Evolutionary conservation across 2,113 vertebrate species (phyloP).

Genomic region (Lanius ludovicianus): DNA sequence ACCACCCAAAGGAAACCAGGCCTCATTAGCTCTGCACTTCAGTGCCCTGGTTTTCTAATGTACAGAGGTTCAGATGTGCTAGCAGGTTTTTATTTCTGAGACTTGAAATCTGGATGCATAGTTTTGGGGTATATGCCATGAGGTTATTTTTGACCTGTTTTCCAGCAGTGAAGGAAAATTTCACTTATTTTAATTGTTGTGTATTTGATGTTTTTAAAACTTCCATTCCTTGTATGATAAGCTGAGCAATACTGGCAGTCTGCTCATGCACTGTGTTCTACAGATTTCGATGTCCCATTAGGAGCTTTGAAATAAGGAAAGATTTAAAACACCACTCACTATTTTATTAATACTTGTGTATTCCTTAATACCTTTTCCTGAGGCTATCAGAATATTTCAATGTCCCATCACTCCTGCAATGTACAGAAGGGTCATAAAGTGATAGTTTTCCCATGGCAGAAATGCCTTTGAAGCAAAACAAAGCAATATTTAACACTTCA

Average conservation of each 20-base stretch:
- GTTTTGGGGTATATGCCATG: neutral
- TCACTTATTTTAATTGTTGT: neutral
- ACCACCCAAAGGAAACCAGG: slow-evolving; percentile 2
- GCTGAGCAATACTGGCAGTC: neutral
- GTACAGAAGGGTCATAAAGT: neutral
- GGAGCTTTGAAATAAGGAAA: neutral
- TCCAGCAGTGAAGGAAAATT: neutral
- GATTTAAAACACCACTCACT: neutral
- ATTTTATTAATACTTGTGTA: neutral
- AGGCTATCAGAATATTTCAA: slow-evolving; percentile 15
- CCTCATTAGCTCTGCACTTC: slow-evolving; percentile 1
- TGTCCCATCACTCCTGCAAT: neutral
- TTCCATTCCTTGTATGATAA: neutral
- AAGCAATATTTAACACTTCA: slow-evolving; percentile 26
- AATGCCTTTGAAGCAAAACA: slow-evolving; percentile 26
- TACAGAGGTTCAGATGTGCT: neutral
- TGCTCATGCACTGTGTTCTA: neutral
- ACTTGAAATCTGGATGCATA: neutral
- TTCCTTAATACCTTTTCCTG: neutral
- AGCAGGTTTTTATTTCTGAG: neutral
- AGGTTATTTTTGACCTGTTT: neutral
- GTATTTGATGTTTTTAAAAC: neutral
- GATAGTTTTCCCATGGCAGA: neutral
- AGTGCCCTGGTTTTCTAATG: slow-evolving; percentile 14
- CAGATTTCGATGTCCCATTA: neutral